These are phyloP conservation scores for Pyralis farinalis DNA, from an alignment of 2,888 invertebrate species.

Conservation along the genomic window DNA sequence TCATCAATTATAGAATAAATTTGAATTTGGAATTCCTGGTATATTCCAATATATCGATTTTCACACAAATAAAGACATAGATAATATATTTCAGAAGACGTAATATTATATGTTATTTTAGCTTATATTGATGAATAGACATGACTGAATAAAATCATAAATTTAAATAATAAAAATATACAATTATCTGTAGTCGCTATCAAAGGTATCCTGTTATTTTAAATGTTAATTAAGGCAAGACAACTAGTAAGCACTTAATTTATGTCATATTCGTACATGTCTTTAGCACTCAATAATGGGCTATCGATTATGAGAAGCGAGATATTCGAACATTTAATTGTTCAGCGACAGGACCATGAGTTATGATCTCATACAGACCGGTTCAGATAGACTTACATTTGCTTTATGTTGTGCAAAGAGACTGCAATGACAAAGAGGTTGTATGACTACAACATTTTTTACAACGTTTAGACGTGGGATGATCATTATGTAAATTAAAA, in stretches of 20 bases:
- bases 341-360: background rate
- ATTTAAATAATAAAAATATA: too few species aligned
- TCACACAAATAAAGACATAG: too few species aligned
- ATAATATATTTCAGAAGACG: too few species aligned
- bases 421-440: background rate
- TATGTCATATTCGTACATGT: background rate
- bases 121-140: too few species aligned
- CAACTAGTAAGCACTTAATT: background rate
- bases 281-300: background rate
- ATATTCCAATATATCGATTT: too few species aligned
- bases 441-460: background rate
- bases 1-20: too few species aligned
- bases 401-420: slow-evolving; percentile 1
- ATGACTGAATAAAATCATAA: too few species aligned
- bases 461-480: too few species aligned
- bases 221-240: background rate
- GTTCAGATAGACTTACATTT: background rate
- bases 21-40: too few species aligned
- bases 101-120: too few species aligned
- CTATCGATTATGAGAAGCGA: background rate
- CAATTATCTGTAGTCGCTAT: background rate
- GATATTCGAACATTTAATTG: background rate
- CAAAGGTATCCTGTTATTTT: background rate
- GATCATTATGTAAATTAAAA: too few species aligned
- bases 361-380: background rate